A percentile compares a stretch with the other conserved stretches of the same genome.
These are phyloP conservation scores for Acanthurus tractus DNA, from an alignment of 2,797 vertebrate species.

Conservation along the genomic window DNA sequence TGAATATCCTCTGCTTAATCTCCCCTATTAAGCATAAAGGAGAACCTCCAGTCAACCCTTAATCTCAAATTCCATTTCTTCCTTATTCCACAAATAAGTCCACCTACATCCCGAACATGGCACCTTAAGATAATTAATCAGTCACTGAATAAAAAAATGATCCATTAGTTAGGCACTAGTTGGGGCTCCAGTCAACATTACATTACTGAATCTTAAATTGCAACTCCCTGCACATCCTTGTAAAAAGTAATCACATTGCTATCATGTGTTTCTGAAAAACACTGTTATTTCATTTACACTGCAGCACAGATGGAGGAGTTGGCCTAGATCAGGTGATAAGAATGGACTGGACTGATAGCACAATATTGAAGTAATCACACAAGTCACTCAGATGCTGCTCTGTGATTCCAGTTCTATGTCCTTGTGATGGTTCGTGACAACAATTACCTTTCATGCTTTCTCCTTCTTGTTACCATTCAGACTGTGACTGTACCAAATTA, in stretches of 20 bases:
- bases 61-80: no score
- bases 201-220: neutral
- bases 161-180: neutral
- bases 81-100: no score
- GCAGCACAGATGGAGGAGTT: neutral
- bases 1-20: no score
- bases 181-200: neutral
- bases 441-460: slow-evolving; percentile 48
- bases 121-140: no score
- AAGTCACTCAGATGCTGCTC: slow-evolving; percentile 39
- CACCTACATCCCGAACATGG: no score
- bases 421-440: slow-evolving; percentile 54
- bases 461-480: slow-evolving; percentile 65
- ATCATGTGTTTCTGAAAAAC: neutral
- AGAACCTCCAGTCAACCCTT: no score
- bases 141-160: no score
- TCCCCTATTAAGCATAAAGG: no score
- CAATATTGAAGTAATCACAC: neutral
- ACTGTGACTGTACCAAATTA: slow-evolving; percentile 64
- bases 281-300: neutral
- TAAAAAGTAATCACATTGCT: neutral
- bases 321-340: neutral
- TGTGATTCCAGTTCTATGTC: slow-evolving; percentile 26
- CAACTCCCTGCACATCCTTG: neutral
- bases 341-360: slow-evolving; percentile 13